Evolutionary conservation across 2,797 vertebrate species (phyloP).

Genomic region (Callimico goeldii): DNA sequence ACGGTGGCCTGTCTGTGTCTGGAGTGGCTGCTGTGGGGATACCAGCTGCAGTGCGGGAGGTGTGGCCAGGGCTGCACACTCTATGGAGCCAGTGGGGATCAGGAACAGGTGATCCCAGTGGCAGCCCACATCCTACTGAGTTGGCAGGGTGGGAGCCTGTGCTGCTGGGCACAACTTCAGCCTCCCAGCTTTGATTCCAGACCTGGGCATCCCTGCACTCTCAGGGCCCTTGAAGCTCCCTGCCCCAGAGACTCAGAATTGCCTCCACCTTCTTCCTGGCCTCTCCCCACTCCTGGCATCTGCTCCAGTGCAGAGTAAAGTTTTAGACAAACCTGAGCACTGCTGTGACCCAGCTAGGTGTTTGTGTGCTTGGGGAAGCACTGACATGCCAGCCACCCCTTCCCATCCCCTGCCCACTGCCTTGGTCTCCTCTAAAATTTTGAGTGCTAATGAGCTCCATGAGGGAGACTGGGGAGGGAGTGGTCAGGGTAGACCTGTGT

Average conservation of each 20-base stretch:
- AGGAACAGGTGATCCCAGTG: background rate
- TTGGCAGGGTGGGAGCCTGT: background rate
- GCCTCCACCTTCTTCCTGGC: background rate
- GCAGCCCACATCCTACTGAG: background rate
- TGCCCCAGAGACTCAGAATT: background rate
- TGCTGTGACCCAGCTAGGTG: background rate
- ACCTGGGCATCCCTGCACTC: background rate
- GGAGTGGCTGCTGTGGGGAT: background rate
- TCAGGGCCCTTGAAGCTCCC: background rate
- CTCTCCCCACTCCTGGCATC: background rate
- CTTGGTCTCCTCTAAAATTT: background rate
- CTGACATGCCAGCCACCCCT: background rate
- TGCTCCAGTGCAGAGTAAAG: background rate
- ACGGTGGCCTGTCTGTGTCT: background rate
- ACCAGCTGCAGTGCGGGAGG: background rate
- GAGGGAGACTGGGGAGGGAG: background rate
- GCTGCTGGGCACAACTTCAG: background rate
- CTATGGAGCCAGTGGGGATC: background rate
- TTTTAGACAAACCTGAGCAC: background rate
- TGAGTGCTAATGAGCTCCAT: background rate
- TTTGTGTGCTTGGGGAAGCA: background rate
- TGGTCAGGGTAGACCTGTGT: background rate
- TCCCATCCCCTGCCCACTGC: accelerated
- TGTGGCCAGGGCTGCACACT: background rate
- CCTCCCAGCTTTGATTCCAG: background rate